Evolutionary conservation across 2,888 invertebrate species (phyloP).

Genomic region (Rotaria socialis): DNA sequence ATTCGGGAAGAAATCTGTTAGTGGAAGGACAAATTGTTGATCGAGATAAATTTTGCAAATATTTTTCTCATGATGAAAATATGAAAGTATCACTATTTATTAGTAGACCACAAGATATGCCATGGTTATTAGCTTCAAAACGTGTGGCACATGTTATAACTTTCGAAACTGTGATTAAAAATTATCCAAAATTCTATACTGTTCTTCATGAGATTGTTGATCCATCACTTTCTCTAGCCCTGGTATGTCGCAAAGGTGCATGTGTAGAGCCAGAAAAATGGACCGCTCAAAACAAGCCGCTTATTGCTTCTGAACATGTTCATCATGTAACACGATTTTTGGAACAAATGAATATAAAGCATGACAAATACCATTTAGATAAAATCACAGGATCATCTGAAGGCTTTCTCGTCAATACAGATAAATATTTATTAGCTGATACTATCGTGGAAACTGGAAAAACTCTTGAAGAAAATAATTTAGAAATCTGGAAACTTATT

Average conservation of each 20-base stretch:
- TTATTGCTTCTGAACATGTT: not conserved
- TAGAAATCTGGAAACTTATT: constrained; percentile 17
- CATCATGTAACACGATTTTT: not conserved
- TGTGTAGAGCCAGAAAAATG: not conserved
- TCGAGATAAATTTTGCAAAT: not conserved
- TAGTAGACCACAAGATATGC: constrained; percentile 3
- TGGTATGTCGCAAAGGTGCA: not conserved
- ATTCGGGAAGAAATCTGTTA: not conserved
- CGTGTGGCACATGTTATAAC: not conserved
- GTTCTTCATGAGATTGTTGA: not conserved
- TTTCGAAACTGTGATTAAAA: not conserved
- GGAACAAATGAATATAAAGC: not conserved
- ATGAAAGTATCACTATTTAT: not conserved
- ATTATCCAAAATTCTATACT: not conserved
- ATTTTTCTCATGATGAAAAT: not conserved
- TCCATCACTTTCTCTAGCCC: not conserved
- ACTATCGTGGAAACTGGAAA: not conserved
- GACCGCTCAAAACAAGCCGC: not conserved
- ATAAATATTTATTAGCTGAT: constrained; percentile 22
- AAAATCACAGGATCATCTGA: not conserved
- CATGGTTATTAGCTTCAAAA: constrained; percentile 16
- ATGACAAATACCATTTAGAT: not conserved
- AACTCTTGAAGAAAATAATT: not conserved
- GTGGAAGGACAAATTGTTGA: not conserved
- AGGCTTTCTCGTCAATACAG: not conserved